These are phyloP conservation scores for Ginglymostoma cirratum DNA, from an alignment of 2,113 vertebrate species.

Conservation along the genomic window DNA sequence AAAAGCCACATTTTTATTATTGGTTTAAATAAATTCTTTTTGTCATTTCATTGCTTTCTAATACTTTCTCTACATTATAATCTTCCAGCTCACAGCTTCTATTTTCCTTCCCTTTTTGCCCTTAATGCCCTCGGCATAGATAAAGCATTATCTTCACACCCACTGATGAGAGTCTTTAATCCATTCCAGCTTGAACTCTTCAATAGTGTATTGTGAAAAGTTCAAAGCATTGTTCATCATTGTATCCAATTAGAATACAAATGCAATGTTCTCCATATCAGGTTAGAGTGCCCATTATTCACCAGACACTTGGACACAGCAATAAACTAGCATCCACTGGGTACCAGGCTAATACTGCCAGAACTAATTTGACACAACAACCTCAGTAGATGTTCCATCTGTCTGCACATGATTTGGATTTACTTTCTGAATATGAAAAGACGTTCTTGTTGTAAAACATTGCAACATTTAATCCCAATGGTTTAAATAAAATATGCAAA, in stretches of 20 bases:
- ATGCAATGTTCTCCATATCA: background rate
- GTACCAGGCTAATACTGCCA: background rate
- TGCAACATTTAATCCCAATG: background rate
- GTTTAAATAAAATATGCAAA: background rate
- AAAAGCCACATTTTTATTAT: background rate
- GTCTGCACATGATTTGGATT: background rate
- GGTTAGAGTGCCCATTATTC: background rate
- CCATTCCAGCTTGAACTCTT: background rate
- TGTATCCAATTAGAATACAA: background rate
- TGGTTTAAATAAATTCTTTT: background rate
- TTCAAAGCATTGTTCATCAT: background rate
- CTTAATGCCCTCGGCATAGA: background rate
- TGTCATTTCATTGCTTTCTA: background rate
- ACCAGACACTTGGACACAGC: background rate
- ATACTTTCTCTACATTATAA: background rate
- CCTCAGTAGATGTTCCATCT: constrained; percentile 9
- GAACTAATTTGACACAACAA: background rate
- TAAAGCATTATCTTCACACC: background rate
- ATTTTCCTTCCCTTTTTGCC: background rate
- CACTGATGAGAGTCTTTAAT: background rate
- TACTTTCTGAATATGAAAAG: background rate
- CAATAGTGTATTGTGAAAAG: background rate
- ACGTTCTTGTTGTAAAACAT: background rate
- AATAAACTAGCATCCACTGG: background rate
- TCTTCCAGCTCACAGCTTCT: background rate